These are phyloP conservation scores for Amphiura filiformis DNA, from an alignment of 35 echinoderm and acorn worm genomes.

Conservation along the genomic window DNA sequence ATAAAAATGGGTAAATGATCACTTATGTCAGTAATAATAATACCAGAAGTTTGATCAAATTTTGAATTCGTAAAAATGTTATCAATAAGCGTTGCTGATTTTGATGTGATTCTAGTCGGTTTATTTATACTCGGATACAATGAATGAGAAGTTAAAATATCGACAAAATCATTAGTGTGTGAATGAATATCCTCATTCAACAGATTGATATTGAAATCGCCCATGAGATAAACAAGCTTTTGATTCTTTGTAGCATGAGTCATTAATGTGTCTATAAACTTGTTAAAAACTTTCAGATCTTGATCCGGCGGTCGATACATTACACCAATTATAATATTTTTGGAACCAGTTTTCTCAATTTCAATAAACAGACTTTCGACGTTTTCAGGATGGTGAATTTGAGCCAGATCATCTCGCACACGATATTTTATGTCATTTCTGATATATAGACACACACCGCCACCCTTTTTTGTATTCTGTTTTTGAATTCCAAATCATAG, in stretches of 20 bases:
- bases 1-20: neutral
- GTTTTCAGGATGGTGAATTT: too few species aligned
- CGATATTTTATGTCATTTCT: too few species aligned
- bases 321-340: neutral
- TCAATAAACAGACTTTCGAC: too few species aligned
- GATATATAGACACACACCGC: too few species aligned
- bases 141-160: neutral
- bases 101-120: neutral
- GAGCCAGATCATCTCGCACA: too few species aligned
- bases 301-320: conserved; percentile 3
- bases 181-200: neutral
- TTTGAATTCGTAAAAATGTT: neutral
- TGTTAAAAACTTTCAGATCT: neutral
- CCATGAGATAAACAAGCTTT: neutral
- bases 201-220: neutral
- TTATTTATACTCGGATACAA: neutral
- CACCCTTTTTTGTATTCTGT: too few species aligned
- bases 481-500: too few species aligned
- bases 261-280: neutral
- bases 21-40: neutral
- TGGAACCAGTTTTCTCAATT: neutral
- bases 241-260: neutral
- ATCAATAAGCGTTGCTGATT: neutral
- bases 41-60: neutral
- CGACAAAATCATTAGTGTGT: neutral